Evolutionary conservation across 2,888 invertebrate species (phyloP).

Genomic region (Alloplasta piceator): DNA sequence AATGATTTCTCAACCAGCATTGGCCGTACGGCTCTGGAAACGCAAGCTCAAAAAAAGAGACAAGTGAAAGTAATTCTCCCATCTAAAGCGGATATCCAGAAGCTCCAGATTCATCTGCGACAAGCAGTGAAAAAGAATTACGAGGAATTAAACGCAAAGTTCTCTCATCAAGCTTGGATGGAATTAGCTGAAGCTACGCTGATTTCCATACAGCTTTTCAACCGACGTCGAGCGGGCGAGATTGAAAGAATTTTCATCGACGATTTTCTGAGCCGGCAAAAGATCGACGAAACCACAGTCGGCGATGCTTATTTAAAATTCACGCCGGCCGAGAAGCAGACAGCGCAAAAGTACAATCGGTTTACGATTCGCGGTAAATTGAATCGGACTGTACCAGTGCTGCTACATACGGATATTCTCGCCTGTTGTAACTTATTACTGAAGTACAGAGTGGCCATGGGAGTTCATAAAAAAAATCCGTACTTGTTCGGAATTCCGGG

Average conservation of each 20-base stretch:
- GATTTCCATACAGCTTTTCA: conserved; percentile 59
- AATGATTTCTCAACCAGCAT: conserved; percentile 45
- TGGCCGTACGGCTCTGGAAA: conserved; percentile 51
- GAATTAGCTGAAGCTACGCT: conserved; percentile 33
- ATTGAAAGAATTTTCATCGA: too few species aligned
- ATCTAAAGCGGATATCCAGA: conserved; percentile 37
- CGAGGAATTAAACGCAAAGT: conserved; percentile 28
- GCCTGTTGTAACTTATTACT: too few species aligned
- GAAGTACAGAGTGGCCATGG: background rate
- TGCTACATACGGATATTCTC: too few species aligned
- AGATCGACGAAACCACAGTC: too few species aligned
- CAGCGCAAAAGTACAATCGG: too few species aligned
- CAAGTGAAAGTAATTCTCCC: conserved; percentile 48
- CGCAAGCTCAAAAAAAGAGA: conserved; percentile 27
- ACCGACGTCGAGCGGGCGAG: too few species aligned
- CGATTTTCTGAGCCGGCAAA: too few species aligned
- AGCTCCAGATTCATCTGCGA: conserved; percentile 34
- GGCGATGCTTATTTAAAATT: too few species aligned
- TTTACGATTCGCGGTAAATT: too few species aligned
- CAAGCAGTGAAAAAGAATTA: conserved; percentile 20
- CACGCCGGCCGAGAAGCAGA: too few species aligned
- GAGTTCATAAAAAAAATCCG: conserved; percentile 42
- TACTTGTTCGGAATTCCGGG: conserved; percentile 61
- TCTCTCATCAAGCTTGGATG: conserved; percentile 35
- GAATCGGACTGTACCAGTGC: too few species aligned